Percentiles rank a stretch among this genome's conserved stretches.
Conservation (phyloP, 2,888 invertebrate species). For the Alitta virens region DNA sequence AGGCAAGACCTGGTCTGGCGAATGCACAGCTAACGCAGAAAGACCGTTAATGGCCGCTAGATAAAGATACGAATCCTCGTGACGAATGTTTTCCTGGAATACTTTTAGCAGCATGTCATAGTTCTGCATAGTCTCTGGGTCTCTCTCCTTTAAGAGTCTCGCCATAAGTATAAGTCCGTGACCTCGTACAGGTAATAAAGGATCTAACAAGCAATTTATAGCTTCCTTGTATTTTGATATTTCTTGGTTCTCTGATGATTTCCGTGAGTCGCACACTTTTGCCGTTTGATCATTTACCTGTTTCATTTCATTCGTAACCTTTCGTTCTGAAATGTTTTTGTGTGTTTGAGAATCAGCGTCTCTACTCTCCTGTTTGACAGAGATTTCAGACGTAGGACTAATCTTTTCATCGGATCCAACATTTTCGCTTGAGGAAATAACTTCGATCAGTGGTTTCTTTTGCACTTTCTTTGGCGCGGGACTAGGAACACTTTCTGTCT, state of each 20-base stretch:
- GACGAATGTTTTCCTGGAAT: slow-evolving; percentile 74
- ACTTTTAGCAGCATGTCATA: slow-evolving; percentile 66
- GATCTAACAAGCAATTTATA: slow-evolving; percentile 69
- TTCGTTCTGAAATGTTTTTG: no score
- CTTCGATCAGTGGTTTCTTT: slow-evolving; percentile 17
- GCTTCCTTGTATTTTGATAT: slow-evolving; percentile 53
- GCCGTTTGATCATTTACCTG: no score
- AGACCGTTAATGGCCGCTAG: slow-evolving; percentile 75
- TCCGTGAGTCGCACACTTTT: no score
- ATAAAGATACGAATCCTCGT: slow-evolving; percentile 81
- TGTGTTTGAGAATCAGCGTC: no score
- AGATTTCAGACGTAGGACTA: no score
- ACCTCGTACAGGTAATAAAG: slow-evolving; percentile 74
- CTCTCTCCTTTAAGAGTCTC: slow-evolving; percentile 69
- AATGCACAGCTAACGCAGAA: slow-evolving; percentile 67
- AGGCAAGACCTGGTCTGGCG: slow-evolving; percentile 70
- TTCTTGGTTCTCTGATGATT: no score
- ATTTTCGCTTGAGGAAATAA: slow-evolving; percentile 4
- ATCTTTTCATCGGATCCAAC: no score
- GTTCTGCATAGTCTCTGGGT: slow-evolving; percentile 63
- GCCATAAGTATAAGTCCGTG: slow-evolving; percentile 75
- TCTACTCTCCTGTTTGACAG: no score
- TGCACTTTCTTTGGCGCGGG: background rate
- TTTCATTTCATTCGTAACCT: no score
- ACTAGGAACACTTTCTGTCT: no score